These are phyloP conservation scores for Eupithecia insigniata DNA, from an alignment of 2,888 invertebrate species.

Conservation along the genomic window DNA sequence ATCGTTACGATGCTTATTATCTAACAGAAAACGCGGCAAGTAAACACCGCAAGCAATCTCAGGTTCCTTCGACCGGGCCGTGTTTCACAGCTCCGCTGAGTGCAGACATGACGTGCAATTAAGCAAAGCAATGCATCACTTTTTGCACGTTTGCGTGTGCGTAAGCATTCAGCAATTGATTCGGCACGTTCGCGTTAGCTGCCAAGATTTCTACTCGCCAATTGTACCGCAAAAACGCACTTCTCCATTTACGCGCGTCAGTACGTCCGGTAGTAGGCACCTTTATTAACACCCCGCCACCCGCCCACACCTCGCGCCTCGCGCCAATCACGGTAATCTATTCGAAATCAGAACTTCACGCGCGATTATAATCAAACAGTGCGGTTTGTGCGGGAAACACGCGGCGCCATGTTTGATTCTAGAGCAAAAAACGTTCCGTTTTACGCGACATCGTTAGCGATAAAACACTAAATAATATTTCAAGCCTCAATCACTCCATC, in stretches of 20 bases:
- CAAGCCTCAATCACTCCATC: conserved; percentile 72
- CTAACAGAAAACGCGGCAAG: conserved; percentile 16
- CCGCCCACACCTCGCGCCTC: conserved; percentile 48
- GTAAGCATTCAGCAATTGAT: conserved; percentile 59
- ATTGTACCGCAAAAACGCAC: conserved; percentile 62
- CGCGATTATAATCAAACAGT: conserved; percentile 61
- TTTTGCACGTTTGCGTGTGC: conserved; percentile 54
- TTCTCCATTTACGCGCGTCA: conserved; percentile 57
- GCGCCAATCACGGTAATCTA: conserved; percentile 70
- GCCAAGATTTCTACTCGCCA: conserved; percentile 58
- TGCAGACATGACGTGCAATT: conserved; percentile 57
- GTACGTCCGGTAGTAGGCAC: conserved; percentile 57
- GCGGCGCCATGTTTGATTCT: conserved; percentile 55
- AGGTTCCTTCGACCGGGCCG: conserved; percentile 26
- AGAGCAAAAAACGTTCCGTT: conserved; percentile 48
- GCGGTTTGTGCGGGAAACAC: conserved; percentile 57
- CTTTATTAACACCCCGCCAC: conserved; percentile 55
- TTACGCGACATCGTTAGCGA: conserved; percentile 59
- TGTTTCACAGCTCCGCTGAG: conserved; percentile 36
- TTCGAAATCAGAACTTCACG: conserved; percentile 72
- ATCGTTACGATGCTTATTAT: background rate
- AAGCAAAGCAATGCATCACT: conserved; percentile 58
- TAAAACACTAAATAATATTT: conserved; percentile 64
- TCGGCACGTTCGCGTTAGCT: conserved; percentile 57
- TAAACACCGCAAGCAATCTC: conserved; percentile 27